A percentile compares a stretch with the other conserved stretches of the same genome.
phyloP scores from a whole-genome alignment of 2,888 invertebrate genomes.

The Idaea aversata region DNA sequence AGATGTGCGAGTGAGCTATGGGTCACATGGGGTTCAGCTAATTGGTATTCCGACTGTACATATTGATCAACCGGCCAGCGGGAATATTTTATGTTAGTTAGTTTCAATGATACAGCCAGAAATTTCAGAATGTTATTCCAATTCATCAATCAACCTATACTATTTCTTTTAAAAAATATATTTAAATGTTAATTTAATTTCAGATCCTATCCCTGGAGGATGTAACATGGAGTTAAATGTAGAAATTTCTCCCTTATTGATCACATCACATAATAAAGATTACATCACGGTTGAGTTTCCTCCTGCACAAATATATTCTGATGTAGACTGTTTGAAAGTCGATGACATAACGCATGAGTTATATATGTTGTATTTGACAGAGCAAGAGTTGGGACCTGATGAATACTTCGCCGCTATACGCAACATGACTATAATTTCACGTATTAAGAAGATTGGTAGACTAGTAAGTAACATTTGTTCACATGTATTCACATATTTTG shows the following conservation, averaged over 20 bases:
- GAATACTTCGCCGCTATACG: conserved; percentile 82
- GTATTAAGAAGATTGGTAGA: conserved; percentile 73
- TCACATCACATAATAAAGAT: conserved; percentile 48
- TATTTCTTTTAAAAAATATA: conserved; percentile 5
- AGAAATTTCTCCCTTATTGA: conserved; percentile 82
- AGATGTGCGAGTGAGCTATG: too few relatives aligned
- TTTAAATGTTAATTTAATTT: conserved; percentile 31
- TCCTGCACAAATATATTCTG: conserved; percentile 56
- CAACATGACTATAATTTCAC: conserved; percentile 81
- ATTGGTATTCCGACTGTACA: too few relatives aligned
- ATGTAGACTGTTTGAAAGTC: conserved; percentile 39
- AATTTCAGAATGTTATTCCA: too few relatives aligned
- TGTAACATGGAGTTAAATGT: conserved; percentile 86
- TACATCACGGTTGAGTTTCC: conserved; percentile 78
- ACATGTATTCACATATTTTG: too few relatives aligned
- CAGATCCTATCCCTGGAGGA: conserved; percentile 89
- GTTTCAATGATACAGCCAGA: too few relatives aligned
- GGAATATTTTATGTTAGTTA: too few relatives aligned
- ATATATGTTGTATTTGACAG: conserved; percentile 83
- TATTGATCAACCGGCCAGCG: too few relatives aligned
- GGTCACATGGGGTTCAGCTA: too few relatives aligned
- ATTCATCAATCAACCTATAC: too few relatives aligned
- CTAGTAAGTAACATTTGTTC: conserved; percentile 72
- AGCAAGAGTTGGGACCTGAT: conserved; percentile 74
- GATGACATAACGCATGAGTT: conserved; percentile 58